Base-by-base conservation (phyloP, 2,888 invertebrate genomes). In the Folsomia candida region DNA sequence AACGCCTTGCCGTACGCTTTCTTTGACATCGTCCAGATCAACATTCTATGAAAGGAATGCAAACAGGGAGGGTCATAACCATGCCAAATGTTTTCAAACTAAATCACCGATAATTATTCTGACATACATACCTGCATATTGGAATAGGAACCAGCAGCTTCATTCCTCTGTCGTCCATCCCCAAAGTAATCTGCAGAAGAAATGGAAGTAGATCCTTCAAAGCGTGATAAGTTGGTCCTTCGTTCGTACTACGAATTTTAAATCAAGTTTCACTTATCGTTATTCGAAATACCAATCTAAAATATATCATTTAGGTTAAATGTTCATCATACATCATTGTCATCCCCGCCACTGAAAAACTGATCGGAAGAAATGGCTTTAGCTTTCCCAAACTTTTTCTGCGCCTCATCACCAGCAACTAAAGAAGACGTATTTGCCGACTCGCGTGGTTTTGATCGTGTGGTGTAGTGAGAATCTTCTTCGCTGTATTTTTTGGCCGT, bases 311-410 rank as follows among this genome's bases (percentile, higher is more conserved):
- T 14, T n/a, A n/a, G n/a, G n/a, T n/a, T n/a, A n/a, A n/a, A 24
- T 54, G 3, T 18, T n/a, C 18, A 81, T n/a, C 82, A 81, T 80
- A 85, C 86, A 76, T 86, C 85, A 79, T 88, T 88, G 81, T 87
- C 85, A 70, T 84, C 82, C 72, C 87, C 87, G 80, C 91, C 92
- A 6, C 92, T 92, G 83, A 98, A 98, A 86, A 89, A 97, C 86
- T 97, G 97, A 82, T 96, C 95, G 0, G 98, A 98, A 71, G 97
- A 97, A 82, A 99, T 99, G 18, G 96, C 93, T 84, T 99, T 99
- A 2, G 98, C 97, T 80, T 91, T 90, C 64, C 95, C 97, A 83
- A 98, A 99, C 85, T 98, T 98, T 85, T 93, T 94, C 83, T 93
- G 93, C 25, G 95, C 94, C 72, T 91, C 89, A 80, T 91, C 91